Evolutionary conservation across 2,797 vertebrate species (phyloP), one percentile per base, ranked within the genome.

Genomic region (Chaetodon trifasciatus): DNA sequence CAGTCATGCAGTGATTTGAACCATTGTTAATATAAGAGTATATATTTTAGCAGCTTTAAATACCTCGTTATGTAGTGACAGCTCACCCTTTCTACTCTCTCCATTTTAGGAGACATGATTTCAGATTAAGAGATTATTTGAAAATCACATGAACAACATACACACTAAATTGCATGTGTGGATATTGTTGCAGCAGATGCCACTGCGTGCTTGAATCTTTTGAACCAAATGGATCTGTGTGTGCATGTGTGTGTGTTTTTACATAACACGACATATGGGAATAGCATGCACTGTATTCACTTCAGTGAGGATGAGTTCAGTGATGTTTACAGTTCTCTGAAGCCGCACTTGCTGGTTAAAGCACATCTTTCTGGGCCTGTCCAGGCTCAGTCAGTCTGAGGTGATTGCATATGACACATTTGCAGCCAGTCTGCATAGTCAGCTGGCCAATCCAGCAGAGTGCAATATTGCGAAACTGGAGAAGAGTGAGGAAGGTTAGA

Each of bases 401-500:
- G 76, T 82, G 86, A 93, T 91, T 83, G 73, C 66, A 84, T 52
- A 86, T 86, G 90, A 90, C 90, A 90, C 71, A 74, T 91, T 89
- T 74, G 76, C 81, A 63, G 55, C 49, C 66, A 47, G 76, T 86
- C 81, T 88, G 90, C 90, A 74, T 76, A 62, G 88, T 92, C 92
- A 92, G 91, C 90, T 50, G 52, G 81, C 65, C 73, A 70, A 68
- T 83, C 69, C 65, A 74, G 50, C 81, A 77, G 76, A 90, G 74
- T 81, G 88, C 79, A 87, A 82, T 74, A 82, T 40, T 76, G 86
- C 78, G 42, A 81, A 92, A 90, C 56, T 39, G 60, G 57, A 90
- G 82, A 79, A 42, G 83, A 86, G 55, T 24, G 78, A 69, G 49
- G 55, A 76, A 74, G 79, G 81, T 77, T 86, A 88, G 58, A 83